Conservation (phyloP, 1,140 invertebrate species). For the Bombyx mandarina region DNA sequence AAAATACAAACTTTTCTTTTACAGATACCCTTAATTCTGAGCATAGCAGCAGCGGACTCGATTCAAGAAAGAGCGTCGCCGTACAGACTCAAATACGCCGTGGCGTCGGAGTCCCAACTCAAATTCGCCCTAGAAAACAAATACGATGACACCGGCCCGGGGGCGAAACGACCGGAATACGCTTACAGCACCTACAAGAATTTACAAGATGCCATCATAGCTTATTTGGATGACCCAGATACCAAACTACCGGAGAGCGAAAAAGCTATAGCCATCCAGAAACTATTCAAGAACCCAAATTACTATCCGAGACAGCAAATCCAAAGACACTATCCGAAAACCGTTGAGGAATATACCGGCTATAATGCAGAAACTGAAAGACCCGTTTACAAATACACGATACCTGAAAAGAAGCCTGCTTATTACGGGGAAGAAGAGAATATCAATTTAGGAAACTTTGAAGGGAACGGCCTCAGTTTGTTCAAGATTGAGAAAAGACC, state of each 20-base stretch:
- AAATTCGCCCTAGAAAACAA: slow-evolving; percentile 61
- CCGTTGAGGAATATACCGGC: slow-evolving; percentile 28
- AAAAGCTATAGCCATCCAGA: slow-evolving; percentile 23
- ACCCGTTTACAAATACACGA: slow-evolving; percentile 1
- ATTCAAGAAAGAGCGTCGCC: neutral
- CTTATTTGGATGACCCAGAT: slow-evolving; percentile 48
- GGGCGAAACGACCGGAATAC: slow-evolving; percentile 38
- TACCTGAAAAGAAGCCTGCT: slow-evolving; percentile 1
- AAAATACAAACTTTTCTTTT: neutral
- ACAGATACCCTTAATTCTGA: slow-evolving; percentile 2
- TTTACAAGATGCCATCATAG: slow-evolving; percentile 48
- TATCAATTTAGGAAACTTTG: neutral
- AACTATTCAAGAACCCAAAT: slow-evolving; percentile 6
- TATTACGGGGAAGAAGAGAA: neutral
- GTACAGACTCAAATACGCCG: slow-evolving; percentile 5
- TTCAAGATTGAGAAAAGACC: slow-evolving; percentile 8
- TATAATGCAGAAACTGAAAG: slow-evolving; percentile 13
- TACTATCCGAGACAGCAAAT: slow-evolving; percentile 4
- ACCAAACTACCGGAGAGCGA: slow-evolving; percentile 47
- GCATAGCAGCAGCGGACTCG: neutral
- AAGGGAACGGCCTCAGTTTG: neutral
- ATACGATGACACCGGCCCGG: slow-evolving; percentile 64
- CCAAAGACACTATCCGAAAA: slow-evolving; percentile 19
- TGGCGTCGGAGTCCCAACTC: slow-evolving; percentile 50
- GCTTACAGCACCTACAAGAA: slow-evolving; percentile 50